Conservation (phyloP, 2,888 invertebrate species). For the Microctonus hyperodae region DNA sequence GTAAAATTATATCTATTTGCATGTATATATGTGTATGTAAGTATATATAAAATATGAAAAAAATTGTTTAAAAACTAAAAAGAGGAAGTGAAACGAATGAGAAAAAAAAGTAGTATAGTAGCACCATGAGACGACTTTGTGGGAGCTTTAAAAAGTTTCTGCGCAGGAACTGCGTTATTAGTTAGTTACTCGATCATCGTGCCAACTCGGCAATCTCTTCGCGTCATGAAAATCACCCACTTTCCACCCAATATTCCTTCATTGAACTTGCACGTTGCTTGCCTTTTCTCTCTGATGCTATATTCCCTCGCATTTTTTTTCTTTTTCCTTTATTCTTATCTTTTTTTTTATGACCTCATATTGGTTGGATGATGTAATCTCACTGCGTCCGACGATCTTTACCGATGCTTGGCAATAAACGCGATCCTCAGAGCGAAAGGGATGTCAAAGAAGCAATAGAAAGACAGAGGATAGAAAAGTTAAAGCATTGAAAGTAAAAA, state of each 20-base stretch:
- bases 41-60: not conserved
- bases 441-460: not conserved
- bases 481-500: not conserved
- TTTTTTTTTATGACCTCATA: slow-evolving; percentile 14
- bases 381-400: slow-evolving; percentile 5
- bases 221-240: slow-evolving; percentile 13
- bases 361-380: slow-evolving; percentile 17
- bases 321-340: not conserved
- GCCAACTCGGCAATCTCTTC: slow-evolving; percentile 17
- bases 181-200: slow-evolving; percentile 39
- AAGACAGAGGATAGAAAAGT: not conserved
- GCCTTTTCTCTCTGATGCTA: not conserved
- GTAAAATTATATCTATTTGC: not conserved
- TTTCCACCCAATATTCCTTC: not conserved
- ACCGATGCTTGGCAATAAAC: slow-evolving; percentile 24
- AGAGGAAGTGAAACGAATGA: not conserved
- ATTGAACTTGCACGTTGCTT: not conserved
- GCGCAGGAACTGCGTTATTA: slow-evolving; percentile 34
- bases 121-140: not conserved
- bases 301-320: not conserved
- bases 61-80: slow-evolving; percentile 13
- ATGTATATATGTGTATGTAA: not conserved
- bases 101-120: slow-evolving; percentile 9
- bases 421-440: not conserved
- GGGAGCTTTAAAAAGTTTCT: slow-evolving; percentile 35